Evolutionary conservation across 1,140 invertebrate species (phyloP).

Genomic region (Fopius arisanus): DNA sequence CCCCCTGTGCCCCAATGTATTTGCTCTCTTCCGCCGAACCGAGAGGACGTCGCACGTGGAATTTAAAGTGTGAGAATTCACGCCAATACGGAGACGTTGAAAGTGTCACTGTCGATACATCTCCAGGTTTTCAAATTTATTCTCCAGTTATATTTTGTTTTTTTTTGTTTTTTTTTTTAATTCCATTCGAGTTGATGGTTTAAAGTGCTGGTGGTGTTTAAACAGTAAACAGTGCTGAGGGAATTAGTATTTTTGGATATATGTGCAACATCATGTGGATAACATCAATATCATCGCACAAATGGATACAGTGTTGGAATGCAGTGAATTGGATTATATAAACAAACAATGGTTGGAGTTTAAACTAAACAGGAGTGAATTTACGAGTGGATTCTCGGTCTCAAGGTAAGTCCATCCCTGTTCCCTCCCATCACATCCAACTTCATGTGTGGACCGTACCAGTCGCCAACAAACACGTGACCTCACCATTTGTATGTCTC

Average conservation of each 20-base stretch:
- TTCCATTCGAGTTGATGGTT: not conserved
- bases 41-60: not conserved
- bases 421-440: not conserved
- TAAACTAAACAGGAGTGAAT: constrained; percentile 7
- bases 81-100: not conserved
- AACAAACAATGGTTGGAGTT: constrained; percentile 23
- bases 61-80: not conserved
- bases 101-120: not conserved
- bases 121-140: not conserved
- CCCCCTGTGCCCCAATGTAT: not conserved
- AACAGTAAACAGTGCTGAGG: not conserved
- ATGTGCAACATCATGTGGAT: constrained; percentile 30
- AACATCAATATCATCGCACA: not conserved
- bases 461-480: not conserved
- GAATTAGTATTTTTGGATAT: constrained; percentile 8
- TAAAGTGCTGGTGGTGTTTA: not conserved
- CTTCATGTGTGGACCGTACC: constrained; percentile 2
- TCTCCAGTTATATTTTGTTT: not conserved
- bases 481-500: not conserved
- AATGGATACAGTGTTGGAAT: constrained; percentile 48
- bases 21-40: not conserved
- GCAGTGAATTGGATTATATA: constrained; percentile 40
- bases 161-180: not conserved
- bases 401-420: not conserved
- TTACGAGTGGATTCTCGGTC: not conserved